Evolutionary conservation across 2,888 invertebrate species (phyloP), one percentile per base, ranked within the genome.

Genomic region (Trachelus stipa): DNA sequence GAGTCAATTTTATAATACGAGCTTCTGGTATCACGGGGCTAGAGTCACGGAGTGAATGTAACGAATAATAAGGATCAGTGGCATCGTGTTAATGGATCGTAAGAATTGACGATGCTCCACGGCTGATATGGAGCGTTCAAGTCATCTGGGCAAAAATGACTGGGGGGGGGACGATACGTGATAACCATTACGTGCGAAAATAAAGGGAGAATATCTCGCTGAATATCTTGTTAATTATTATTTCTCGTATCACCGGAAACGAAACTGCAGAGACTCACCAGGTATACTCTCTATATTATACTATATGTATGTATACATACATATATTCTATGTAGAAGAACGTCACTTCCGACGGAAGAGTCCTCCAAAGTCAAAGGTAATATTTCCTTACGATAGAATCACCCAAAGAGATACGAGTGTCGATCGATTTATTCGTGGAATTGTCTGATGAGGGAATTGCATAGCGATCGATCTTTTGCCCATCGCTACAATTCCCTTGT

Each of bases 51-150:
- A 56, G 56, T 56, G 56, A 56, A 56, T 56, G 6, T 23, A 56
- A 6, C 15, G 2, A 23, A 56, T 23, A 79, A 79, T 79, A 56
- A 76, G 40, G 33, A 69, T 76, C 71, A 75, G 75, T 73, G 73
- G 80, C 40, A 71, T 34, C 56, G 69, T 73, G 77, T 79, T 81
- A 81, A 81, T 78, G 79, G 81, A 79, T 79, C 80, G 78, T 81
- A 79, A 81, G 80, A 81, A 76, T 80, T 81, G 79, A 81, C 80
- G 80, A 80, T 78, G 77, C 77, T 79, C 73, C 73, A 73, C 69
- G 76, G 76, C 56, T 76, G 56, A 40, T 76, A 78, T 68, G 74
- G 76, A 74, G 74, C 40, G 80, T 77, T 56, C 2, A 0, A 2
- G 56, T 56, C 23, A 23, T 23, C 56, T 56, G 15, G 56, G 23